A percentile compares a stretch with the other conserved stretches of the same genome.
Conservation (phyloP, 2,113 vertebrate species). For the Ellobius talpinus region DNA sequence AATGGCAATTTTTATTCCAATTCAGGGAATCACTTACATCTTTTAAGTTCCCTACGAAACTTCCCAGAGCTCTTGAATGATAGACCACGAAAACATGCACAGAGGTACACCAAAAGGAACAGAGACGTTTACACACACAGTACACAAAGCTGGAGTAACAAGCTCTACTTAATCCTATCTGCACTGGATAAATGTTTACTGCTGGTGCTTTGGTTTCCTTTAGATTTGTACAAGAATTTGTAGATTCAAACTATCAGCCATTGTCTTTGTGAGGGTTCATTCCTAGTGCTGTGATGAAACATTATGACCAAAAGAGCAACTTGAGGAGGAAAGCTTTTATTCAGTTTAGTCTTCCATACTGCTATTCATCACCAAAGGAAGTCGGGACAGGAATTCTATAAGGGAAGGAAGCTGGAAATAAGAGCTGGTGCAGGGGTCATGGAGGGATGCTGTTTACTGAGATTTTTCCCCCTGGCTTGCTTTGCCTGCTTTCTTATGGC, state of each 20-base stretch:
- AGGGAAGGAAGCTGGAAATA: not conserved
- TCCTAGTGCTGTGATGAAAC: not conserved
- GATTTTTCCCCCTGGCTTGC: not conserved
- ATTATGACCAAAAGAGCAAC: not conserved
- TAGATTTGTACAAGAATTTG: not conserved
- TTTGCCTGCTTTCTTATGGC: not conserved
- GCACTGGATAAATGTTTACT: not conserved
- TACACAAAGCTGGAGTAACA: not conserved
- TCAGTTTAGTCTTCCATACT: not conserved
- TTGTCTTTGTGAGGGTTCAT: not conserved
- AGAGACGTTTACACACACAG: not conserved
- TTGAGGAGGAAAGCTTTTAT: not conserved
- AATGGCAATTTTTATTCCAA: not conserved
- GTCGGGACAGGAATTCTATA: not conserved
- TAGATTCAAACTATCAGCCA: not conserved
- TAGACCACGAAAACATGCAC: not conserved
- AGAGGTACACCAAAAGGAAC: too few relatives aligned
- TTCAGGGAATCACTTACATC: not conserved
- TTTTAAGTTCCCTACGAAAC: not conserved
- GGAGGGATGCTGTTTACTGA: not conserved
- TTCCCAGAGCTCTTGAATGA: not conserved
- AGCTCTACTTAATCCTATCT: not conserved
- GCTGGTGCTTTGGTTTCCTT: not conserved
- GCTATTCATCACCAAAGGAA: not conserved
- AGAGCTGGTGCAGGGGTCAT: not conserved